Evolutionary conservation across 2,888 invertebrate species (phyloP), one percentile per base, ranked within the genome.

Genomic region (Mongoloraphidia duomilia): DNA sequence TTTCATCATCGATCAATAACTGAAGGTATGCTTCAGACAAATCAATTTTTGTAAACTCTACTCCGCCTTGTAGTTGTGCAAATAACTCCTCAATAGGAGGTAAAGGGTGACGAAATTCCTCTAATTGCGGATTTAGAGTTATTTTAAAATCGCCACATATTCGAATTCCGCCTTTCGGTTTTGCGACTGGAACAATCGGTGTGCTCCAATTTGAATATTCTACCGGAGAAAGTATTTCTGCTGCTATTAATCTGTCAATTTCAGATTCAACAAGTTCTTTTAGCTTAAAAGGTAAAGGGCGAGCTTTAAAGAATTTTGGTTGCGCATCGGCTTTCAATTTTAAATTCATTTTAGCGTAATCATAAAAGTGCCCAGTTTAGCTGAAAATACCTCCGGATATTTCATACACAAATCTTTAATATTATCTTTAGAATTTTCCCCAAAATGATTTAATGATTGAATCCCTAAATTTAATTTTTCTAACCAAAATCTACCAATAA

Each of bases 131-230:
- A 37, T 55, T 56, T 13, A 56, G 14, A 0, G 50, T 53, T 11
- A 55, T 46, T 45, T 57, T 58, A 50, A 55, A 62, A 53, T 66
- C 63, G 1, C 60, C 62, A 49, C 64, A 64, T 11, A 56, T 57
- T 34, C 60, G 49, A 3, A 63, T 52, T 9, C 46, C 38, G 8
- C 54, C 55, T 41, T 58, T 47, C 12, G 51, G 50, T 53, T 63
- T 63, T 1, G 49, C 44, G 6, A 61, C 58, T 6, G 57, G 56
- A 2, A 61, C 61, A n/a, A 61, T 59, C 2, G 63, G 61, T 6
- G 61, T 61, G 10, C 59, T 61, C 59, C 61, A 63, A 14, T 61
- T 57, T 36, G 58, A 59, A 8, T 46, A 46, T 43, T 54, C 54
- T 8, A 60, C 55, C 42, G 51, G 50, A 10, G 45, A 46, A 12